Conservation (phyloP, 2,888 invertebrate genomes). For the Acanthosepion esculentum region DNA sequence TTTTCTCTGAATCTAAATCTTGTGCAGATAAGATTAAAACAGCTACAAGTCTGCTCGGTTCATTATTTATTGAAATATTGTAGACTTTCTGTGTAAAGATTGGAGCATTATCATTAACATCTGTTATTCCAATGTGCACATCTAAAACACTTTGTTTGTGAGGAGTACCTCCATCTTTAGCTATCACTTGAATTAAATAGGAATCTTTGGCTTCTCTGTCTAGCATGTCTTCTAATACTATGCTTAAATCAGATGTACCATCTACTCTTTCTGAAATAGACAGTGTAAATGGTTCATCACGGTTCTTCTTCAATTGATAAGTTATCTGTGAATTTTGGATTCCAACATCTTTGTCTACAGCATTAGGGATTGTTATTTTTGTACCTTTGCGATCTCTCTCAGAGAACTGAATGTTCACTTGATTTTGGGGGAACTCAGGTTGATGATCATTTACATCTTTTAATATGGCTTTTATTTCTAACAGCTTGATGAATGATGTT, state of each 20-base stretch:
- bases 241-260: not conserved
- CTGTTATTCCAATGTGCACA: not conserved
- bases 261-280: slow-evolving; percentile 2
- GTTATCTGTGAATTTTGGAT: not conserved
- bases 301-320: not conserved
- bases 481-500: not conserved
- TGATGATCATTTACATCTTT: not conserved
- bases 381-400: not conserved
- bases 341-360: not conserved
- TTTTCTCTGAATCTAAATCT: not conserved
- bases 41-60: not conserved
- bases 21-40: slow-evolving; percentile 33
- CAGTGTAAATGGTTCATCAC: not conserved
- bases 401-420: not conserved
- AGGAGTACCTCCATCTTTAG: not conserved
- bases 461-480: not conserved
- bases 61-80: slow-evolving; percentile 21
- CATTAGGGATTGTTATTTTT: not conserved
- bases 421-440: not conserved
- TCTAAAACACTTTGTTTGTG: not conserved
- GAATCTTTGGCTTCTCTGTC: not conserved
- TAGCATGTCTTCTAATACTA: not conserved
- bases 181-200: not conserved
- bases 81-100: not conserved
- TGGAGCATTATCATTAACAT: slow-evolving; percentile 8